Evolutionary conservation across 2,888 invertebrate species (phyloP).

Genomic region (Ypsolopha sequella): DNA sequence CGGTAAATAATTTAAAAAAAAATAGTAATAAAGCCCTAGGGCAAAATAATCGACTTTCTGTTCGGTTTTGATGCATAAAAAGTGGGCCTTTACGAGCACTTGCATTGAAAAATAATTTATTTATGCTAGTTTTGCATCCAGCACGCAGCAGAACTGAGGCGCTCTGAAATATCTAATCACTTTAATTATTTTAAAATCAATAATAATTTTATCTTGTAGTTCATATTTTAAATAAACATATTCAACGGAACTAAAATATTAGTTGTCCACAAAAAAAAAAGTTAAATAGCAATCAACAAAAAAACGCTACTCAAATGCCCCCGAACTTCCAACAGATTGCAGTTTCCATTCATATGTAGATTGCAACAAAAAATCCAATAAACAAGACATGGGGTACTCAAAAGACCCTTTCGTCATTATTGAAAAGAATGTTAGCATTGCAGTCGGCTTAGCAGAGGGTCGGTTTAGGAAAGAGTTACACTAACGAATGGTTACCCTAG

Average conservation of each 20-base stretch:
- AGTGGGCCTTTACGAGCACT: too few relatives aligned
- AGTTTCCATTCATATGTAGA: conserved; percentile 66
- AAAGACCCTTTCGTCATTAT: conserved; percentile 60
- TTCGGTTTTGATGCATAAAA: too few relatives aligned
- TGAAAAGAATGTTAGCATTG: conserved; percentile 68
- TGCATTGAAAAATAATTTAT: too few relatives aligned
- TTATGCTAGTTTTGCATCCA: too few relatives aligned
- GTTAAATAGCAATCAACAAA: conserved; percentile 20
- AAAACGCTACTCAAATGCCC: conserved; percentile 39
- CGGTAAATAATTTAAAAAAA: too few relatives aligned
- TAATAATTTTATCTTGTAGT: conserved; percentile 6
- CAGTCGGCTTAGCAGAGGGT: conserved; percentile 60
- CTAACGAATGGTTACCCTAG: conserved; percentile 63
- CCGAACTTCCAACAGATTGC: conserved; percentile 55
- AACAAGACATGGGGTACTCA: conserved; percentile 59
- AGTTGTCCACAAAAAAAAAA: too few relatives aligned
- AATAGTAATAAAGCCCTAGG: too few relatives aligned
- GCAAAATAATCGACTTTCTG: too few relatives aligned
- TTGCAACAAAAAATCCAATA: conserved; percentile 70
- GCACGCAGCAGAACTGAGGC: too few relatives aligned
- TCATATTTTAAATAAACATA: conserved; percentile 26
- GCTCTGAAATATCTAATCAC: too few relatives aligned
- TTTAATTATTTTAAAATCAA: background rate
- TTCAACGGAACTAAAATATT: too few relatives aligned
- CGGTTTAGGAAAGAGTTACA: conserved; percentile 68